Conservation (phyloP, 2,797 vertebrate genomes). For the Syngnathus rostellatus region DNA sequence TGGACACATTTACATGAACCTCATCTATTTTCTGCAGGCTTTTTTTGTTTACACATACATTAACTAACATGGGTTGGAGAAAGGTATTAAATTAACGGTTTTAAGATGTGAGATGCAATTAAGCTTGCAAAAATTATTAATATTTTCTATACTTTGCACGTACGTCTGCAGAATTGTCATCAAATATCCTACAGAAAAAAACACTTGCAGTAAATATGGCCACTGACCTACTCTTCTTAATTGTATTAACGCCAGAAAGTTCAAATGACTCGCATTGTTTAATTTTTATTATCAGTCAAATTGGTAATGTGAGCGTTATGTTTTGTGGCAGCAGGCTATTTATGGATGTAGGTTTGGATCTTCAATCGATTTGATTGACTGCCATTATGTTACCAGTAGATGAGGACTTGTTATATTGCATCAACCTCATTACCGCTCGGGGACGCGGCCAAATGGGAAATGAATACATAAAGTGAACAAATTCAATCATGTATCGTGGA, state of each 20-base stretch:
- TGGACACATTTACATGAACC: slow-evolving; percentile 3
- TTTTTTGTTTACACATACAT: slow-evolving; percentile 1
- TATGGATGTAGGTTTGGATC: not conserved
- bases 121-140: not conserved
- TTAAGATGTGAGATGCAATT: not conserved
- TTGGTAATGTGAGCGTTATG: not conserved
- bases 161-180: not conserved
- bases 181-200: not conserved
- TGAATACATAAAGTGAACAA: not conserved
- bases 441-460: not conserved
- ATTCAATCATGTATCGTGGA: not conserved
- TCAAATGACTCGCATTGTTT: not conserved
- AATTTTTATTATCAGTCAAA: not conserved
- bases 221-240: not conserved
- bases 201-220: not conserved
- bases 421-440: not conserved
- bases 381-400: not conserved
- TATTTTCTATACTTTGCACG: not conserved
- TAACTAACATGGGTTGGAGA: not conserved
- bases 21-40: not conserved
- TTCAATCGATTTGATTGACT: not conserved
- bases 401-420: not conserved
- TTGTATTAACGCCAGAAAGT: no score
- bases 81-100: not conserved
- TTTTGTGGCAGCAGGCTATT: not conserved